Evolutionary conservation across 2,113 vertebrate genomes (phyloP).

Genomic region (Bothrops jararaca): DNA sequence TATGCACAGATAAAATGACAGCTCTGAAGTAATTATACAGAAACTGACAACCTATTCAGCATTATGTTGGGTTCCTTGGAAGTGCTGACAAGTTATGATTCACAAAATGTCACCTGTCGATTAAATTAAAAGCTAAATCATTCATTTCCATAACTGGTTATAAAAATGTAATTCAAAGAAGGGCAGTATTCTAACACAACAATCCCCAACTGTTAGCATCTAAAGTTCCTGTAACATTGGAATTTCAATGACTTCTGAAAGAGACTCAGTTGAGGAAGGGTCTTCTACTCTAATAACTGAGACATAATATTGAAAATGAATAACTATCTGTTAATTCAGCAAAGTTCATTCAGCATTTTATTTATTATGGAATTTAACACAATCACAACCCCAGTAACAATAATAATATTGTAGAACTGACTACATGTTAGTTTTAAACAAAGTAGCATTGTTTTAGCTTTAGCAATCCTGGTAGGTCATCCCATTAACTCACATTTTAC

Average conservation of each 20-base stretch:
- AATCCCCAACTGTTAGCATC: slow-evolving; percentile 13
- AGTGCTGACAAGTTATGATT: slow-evolving; percentile 63
- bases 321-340: not conserved
- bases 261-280: not conserved
- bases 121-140: slow-evolving; percentile 58
- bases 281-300: not conserved
- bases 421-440: not conserved
- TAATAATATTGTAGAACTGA: not conserved
- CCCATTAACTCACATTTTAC: not conserved
- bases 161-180: slow-evolving; percentile 33
- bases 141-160: slow-evolving; percentile 52
- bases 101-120: slow-evolving; percentile 48
- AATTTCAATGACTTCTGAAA: not conserved
- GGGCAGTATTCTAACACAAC: not conserved
- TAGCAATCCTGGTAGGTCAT: not conserved
- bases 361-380: not conserved
- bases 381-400: not conserved
- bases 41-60: slow-evolving; percentile 61
- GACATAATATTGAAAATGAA: not conserved
- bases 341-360: not conserved
- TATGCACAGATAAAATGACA: slow-evolving; percentile 42
- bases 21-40: slow-evolving; percentile 61
- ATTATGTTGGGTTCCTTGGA: slow-evolving; percentile 57
- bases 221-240: not conserved
- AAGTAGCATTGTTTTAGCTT: not conserved